Evolutionary conservation across 2,797 vertebrate species (phyloP), one percentile per base, ranked within the genome.

Genomic region (Enteromius afrohamiltoni): DNA sequence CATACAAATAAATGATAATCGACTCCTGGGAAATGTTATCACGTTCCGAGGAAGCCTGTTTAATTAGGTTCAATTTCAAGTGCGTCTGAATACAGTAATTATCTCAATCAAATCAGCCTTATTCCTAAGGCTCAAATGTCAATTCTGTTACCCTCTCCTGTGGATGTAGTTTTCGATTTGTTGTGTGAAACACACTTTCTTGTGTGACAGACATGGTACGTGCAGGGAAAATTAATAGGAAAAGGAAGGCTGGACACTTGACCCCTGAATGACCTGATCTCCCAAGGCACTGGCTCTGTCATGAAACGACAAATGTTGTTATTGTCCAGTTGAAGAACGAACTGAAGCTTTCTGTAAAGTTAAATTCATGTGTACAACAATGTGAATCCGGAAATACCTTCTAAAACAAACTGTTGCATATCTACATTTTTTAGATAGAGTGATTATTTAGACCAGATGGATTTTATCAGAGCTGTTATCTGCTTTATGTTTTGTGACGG

Each of bases 401-500:
- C 29, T 65, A n/a, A 73, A 69, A 79, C 45, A 64, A 70, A 84
- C 53, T 1, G 5, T 21, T 58, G 37, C 68, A 31, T 76, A 34
- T 34, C 47, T 70, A 13, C 42, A 29, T 75, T n/a, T 23, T 77
- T 79, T 37, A 78, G 37, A 64, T 51, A 42, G 14, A 1, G 29
- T n/a, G 53, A 51, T 40, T 29, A 77, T 71, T 26, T 73, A 60
- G 77, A 47, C 26, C 71, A 84, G 75, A 84, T 79, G 86, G 13
- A 85, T 49, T 67, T 29, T 76, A 65, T 83, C 75, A 64, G n/a
- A 58, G 40, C 55, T 31, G 83, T 86, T 85, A 84, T 77, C 78
- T 82, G 42, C 51, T 84, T 77, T 67, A 67, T 79, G 42, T 83
- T 83, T 75, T 85, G 80, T 83, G 87, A 85, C 79, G 70, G 84